phyloP scores from a whole-genome alignment of 2,113 vertebrate species.

The Anseranas semipalmata region DNA sequence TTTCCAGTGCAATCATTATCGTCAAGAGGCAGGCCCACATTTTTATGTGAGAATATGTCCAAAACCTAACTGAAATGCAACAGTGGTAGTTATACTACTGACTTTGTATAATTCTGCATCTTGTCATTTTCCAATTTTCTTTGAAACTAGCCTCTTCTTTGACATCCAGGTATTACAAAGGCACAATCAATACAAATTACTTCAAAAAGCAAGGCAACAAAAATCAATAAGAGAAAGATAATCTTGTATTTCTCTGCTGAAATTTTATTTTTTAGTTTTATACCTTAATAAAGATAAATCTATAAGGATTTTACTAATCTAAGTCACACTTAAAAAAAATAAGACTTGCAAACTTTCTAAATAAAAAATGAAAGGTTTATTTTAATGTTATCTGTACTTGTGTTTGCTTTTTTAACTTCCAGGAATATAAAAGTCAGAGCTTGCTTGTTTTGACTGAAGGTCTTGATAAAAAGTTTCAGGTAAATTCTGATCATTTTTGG shows the following conservation, averaged over 20 bases:
- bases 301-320: not conserved
- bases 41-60: not conserved
- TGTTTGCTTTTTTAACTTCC: not conserved
- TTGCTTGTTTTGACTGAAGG: not conserved
- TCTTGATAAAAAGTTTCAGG: not conserved
- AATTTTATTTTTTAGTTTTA: not conserved
- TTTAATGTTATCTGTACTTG: no score
- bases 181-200: not conserved
- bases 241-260: not conserved
- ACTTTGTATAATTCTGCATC: not conserved
- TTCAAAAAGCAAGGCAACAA: not conserved
- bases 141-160: not conserved
- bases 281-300: not conserved
- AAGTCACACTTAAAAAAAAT: not conserved
- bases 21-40: not conserved
- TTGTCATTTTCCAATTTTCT: not conserved
- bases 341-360: not conserved
- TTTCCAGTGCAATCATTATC: not conserved
- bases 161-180: not conserved
- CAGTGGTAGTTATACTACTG: not conserved
- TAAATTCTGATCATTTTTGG: not conserved
- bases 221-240: not conserved
- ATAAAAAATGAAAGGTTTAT: not conserved
- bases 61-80: not conserved
- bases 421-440: not conserved